Evolutionary conservation across 2,113 vertebrate genomes (phyloP), one percentile per base, ranked within the genome.

Genomic region (Charina bottae): DNA sequence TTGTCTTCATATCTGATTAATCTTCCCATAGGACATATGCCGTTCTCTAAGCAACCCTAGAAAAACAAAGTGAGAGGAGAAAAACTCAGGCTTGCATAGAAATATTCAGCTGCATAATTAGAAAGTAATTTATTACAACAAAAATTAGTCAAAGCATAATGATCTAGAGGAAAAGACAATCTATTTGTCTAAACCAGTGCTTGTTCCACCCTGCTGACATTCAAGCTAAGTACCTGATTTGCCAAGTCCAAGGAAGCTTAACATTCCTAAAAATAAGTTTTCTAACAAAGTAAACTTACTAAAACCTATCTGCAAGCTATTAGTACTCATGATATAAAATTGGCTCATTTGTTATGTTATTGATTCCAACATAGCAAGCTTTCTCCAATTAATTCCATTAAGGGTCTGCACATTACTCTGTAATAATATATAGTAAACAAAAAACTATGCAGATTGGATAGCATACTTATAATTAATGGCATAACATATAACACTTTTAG

Each of bases 1-100:
- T 88, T 87, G 90, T 88, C 49, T 93, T 92, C 92, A 2, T 94
- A 88, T 23, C 88, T 91, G 64, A 78, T 91, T 13, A 24, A 13
- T 64, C 68, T 55, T 6, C 12, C 37, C 26, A n/a, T 58, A 37
- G 58, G 46, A 21, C 2, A 19, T 21, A 19, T 17, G 53, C 19
- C 93, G 12, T 91, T 87, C 84, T 84, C 58, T 85, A 56, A 19
- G 10, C 91, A 13, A 10, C n/a, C 5, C 88, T 49, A 90, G 90
- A 92, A 94, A 94, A 88, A 6, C 23, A 62, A 85, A 86, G 7
- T 0, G 7, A 59, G 3, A 28, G 13, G 49, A 58, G 87, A 58
- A 90, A 87, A 58, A 78, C 5, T 89, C 59, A 56, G 42, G 89
- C 53, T 88, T 85, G 8, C 33, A 0, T 2, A 2, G 58, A 6